Evolutionary conservation across 1,140 invertebrate species (phyloP), one percentile per base, ranked within the genome.

Genomic region (Papilio xuthus): DNA sequence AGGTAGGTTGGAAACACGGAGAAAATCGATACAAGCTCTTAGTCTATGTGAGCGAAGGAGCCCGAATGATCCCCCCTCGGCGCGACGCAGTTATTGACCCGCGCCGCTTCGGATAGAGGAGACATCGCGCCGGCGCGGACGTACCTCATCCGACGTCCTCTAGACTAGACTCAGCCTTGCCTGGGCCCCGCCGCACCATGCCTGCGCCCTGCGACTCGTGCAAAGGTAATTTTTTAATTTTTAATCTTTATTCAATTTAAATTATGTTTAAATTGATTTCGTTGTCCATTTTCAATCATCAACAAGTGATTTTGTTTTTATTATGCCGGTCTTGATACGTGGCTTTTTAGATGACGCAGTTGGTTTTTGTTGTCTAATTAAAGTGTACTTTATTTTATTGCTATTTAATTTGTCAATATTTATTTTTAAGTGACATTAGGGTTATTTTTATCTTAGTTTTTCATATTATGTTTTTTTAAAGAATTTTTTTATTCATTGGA

Each of bases 21-120:
- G 9, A 60, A 56, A 78, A 79, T 76, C 72, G 20, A 76, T 41
- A 79, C 42, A 53, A 28, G 73, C 85, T 83, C 84, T 78, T 79
- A 41, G 81, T 15, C 79, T 85, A 84, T 53, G 69, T 76, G 74
- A 81, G 82, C 56, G 72, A 78, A 80, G 79, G 83, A 83, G 80
- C 80, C 47, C 82, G 84, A 85, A 82, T 78, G 86, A 87, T 89
- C 83, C 87, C 89, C 86, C 84, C 86, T 82, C 83, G 80, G 80
- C 83, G 77, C 80, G 79, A 74, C 88, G 86, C 91, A 93, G 92
- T 91, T 93, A 93, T 93, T 92, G 92, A 93, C 90, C 92, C 86
- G 90, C 53, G 74, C 67, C 69, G 60, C 73, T 78, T 79, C 60
- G 60, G 26, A 77, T 87, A 85, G 84, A 84, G 81, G 83, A 81